These are phyloP conservation scores for Drosophila nasuta DNA, from an alignment of 1,140 invertebrate species.

Conservation along the genomic window DNA sequence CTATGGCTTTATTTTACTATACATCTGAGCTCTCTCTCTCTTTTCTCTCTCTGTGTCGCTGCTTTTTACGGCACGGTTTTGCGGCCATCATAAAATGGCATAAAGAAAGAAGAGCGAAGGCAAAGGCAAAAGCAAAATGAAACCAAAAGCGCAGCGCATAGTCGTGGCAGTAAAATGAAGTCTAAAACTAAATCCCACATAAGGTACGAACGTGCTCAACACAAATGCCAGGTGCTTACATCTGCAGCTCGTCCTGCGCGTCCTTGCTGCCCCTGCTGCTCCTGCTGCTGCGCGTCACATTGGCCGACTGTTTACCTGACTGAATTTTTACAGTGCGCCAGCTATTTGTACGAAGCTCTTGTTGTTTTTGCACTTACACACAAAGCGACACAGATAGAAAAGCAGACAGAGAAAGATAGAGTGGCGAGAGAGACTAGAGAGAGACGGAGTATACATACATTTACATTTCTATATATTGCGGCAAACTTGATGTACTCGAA, in stretches of 20 bases:
- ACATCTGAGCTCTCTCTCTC: slow-evolving; percentile 17
- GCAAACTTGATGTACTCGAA: slow-evolving; percentile 53
- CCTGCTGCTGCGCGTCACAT: slow-evolving; percentile 28
- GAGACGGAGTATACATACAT: slow-evolving; percentile 2
- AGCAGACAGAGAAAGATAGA: not conserved
- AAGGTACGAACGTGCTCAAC: slow-evolving; percentile 82
- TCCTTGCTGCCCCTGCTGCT: not conserved
- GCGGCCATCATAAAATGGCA: slow-evolving; percentile 77
- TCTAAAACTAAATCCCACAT: slow-evolving; percentile 82
- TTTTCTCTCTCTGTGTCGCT: slow-evolving; percentile 2
- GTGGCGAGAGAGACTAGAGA: too few species aligned
- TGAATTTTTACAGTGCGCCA: slow-evolving; percentile 71
- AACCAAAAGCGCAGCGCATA: slow-evolving; percentile 79
- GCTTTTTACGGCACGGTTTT: slow-evolving; percentile 64
- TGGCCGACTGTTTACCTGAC: slow-evolving; percentile 68
- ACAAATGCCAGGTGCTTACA: slow-evolving; percentile 82
- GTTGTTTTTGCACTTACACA: slow-evolving; percentile 30
- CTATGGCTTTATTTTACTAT: slow-evolving; percentile 78
- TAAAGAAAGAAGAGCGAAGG: slow-evolving; percentile 58
- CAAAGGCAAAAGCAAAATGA: slow-evolving; percentile 58
- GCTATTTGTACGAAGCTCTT: slow-evolving; percentile 46
- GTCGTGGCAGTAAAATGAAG: slow-evolving; percentile 73
- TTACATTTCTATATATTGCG: slow-evolving; percentile 34
- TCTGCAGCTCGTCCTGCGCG: not conserved
- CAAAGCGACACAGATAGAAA: not conserved